Conservation (phyloP, 2,113 vertebrate genomes). For the Cepphus grylle region DNA sequence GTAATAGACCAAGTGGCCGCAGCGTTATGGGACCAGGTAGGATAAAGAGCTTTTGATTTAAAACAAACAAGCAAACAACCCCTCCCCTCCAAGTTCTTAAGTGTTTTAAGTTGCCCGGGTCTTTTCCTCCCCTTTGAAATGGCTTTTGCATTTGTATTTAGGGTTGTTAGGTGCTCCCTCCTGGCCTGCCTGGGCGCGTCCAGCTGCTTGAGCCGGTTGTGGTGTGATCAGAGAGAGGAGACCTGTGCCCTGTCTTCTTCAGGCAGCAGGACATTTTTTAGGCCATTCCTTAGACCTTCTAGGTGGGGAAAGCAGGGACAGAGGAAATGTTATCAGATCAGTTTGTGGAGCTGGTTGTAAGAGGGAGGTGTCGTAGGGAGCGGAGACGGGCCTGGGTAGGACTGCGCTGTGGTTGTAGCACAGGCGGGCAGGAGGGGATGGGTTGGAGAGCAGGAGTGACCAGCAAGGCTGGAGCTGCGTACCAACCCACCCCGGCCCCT, state of each 20-base stretch:
- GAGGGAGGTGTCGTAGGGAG: not conserved
- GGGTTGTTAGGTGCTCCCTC: not conserved
- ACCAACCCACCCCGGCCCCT: no score
- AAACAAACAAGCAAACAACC: fast-evolving
- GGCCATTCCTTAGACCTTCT: not conserved
- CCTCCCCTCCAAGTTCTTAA: not conserved
- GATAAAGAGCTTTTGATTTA: conserved; percentile 31
- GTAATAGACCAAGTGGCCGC: conserved; percentile 99
- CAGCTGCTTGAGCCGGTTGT: not conserved
- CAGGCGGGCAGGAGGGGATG: fast-evolving
- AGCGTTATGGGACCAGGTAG: conserved; percentile 97
- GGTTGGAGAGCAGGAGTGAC: not conserved
- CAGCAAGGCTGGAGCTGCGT: not conserved
- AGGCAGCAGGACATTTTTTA: not conserved
- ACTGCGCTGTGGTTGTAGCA: not conserved
- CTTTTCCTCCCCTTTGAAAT: not conserved
- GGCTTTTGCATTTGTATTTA: not conserved
- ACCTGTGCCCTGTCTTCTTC: not conserved
- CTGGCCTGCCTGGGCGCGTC: not conserved
- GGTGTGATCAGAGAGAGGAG: not conserved
- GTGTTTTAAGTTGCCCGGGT: not conserved
- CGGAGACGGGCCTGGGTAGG: not conserved
- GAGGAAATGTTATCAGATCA: not conserved
- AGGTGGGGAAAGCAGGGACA: not conserved
- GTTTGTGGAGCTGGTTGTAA: not conserved